Percentiles rank a stretch among this genome's conserved stretches.
phyloP scores from a whole-genome alignment of 2,797 vertebrate genomes.

The Rhabdomys pumilio region DNA sequence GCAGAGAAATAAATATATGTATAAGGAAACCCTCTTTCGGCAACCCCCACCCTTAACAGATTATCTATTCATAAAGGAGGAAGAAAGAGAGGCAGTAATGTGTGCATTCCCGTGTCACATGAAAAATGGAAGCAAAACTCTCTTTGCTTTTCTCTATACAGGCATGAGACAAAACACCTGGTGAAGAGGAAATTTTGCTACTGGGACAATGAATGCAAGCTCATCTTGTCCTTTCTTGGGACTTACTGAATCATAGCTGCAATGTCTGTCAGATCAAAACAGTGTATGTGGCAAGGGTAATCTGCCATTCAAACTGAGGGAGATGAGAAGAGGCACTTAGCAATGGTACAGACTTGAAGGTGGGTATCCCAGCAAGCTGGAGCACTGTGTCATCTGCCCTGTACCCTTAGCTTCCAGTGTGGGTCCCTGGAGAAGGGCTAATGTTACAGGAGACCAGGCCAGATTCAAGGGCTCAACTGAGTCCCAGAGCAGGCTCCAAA shows the following conservation, averaged over 20 bases:
- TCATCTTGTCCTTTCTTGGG: background rate
- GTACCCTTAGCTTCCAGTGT: rapidly evolving
- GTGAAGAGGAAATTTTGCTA: background rate
- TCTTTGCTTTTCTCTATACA: background rate
- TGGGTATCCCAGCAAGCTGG: background rate
- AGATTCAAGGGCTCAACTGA: background rate
- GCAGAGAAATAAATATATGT: slow-evolving; percentile 36
- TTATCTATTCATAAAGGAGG: slow-evolving; percentile 21
- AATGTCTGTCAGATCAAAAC: background rate
- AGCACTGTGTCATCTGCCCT: background rate
- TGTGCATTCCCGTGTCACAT: background rate
- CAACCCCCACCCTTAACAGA: background rate
- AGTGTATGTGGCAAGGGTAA: background rate
- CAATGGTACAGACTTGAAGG: background rate
- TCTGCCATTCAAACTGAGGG: background rate
- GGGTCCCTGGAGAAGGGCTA: background rate
- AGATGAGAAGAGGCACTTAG: background rate
- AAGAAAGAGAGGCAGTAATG: background rate
- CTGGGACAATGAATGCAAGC: background rate
- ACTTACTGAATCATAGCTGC: background rate
- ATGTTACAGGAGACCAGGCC: background rate
- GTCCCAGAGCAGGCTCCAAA: background rate
- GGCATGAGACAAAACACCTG: background rate
- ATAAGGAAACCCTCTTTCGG: background rate
- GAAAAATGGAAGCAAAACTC: background rate